Percentiles rank a stretch among this genome's conserved stretches.
Conservation (phyloP, 1,140 invertebrate genomes). For the Coelopa frigida region DNA sequence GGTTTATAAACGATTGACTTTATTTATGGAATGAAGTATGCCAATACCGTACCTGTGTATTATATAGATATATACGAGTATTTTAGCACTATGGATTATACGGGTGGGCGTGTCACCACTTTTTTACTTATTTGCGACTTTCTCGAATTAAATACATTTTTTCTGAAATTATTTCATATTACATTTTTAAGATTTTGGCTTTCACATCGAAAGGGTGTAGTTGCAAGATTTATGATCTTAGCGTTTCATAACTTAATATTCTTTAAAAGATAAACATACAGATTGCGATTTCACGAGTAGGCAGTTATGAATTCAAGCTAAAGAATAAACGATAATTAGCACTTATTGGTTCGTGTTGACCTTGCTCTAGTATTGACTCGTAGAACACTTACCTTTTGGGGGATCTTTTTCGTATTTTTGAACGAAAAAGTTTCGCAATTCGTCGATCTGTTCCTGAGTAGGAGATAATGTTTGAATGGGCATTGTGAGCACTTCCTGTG, state of each 20-base stretch:
- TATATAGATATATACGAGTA: too few relatives aligned
- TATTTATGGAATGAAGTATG: too few relatives aligned
- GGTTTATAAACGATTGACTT: too few relatives aligned
- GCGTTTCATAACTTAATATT: background rate
- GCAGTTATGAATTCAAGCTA: background rate
- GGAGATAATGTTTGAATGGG: conserved; percentile 29
- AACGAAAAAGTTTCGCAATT: conserved; percentile 50
- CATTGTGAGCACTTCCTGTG: conserved; percentile 8
- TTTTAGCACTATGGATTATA: too few relatives aligned
- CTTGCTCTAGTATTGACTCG: background rate
- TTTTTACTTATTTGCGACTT: too few relatives aligned
- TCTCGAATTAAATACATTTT: too few relatives aligned
- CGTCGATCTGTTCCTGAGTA: conserved; percentile 44
- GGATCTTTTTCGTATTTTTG: conserved; percentile 47
- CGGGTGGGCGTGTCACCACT: too few relatives aligned
- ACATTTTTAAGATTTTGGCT: too few relatives aligned
- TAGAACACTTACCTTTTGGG: conserved; percentile 33
- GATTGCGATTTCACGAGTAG: background rate
- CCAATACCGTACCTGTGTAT: too few relatives aligned
- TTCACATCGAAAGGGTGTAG: too few relatives aligned
- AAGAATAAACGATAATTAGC: background rate
- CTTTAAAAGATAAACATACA: background rate
- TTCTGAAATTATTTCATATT: too few relatives aligned
- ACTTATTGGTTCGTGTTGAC: background rate
- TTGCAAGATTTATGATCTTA: too few relatives aligned